Evolutionary conservation across 2,888 invertebrate species (phyloP).

Genomic region (Eubasilissa splendida): DNA sequence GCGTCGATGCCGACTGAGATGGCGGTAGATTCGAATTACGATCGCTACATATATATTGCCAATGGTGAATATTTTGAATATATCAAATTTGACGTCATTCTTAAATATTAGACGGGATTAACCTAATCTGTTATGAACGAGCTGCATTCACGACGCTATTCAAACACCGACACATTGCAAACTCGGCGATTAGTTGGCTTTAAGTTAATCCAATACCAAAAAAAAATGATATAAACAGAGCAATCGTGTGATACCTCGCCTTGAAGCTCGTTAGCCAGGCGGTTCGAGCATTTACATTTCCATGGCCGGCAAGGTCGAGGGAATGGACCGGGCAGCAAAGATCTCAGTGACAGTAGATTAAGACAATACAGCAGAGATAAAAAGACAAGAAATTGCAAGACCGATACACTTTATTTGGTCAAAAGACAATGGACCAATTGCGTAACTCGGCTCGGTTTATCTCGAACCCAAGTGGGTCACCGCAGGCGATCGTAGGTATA

Average conservation of each 20-base stretch:
- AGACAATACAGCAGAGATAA: not conserved
- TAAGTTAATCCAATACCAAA: not conserved
- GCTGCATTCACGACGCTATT: too few species aligned
- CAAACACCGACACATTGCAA: too few species aligned
- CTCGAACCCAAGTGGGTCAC: too few species aligned
- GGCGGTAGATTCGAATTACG: too few species aligned
- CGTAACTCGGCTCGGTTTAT: not conserved
- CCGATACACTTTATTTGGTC: constrained; percentile 16
- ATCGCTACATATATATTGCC: too few species aligned
- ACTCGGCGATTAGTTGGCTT: too few species aligned
- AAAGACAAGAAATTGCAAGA: constrained; percentile 17
- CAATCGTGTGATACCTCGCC: not conserved
- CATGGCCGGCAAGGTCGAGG: constrained; percentile 1
- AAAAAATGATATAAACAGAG: constrained; percentile 1
- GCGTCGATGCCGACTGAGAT: too few species aligned
- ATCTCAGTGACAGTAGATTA: not conserved
- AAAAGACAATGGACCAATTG: constrained; percentile 3
- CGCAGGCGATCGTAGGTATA: too few species aligned
- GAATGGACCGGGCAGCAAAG: not conserved
- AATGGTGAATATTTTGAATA: too few species aligned
- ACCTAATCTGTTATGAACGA: too few species aligned
- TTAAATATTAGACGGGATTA: too few species aligned
- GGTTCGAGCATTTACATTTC: not conserved
- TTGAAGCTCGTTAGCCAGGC: not conserved
- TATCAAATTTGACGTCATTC: too few species aligned